phyloP scores from a whole-genome alignment of 2,113 vertebrate species.

The Amblyornis subalaris region DNA sequence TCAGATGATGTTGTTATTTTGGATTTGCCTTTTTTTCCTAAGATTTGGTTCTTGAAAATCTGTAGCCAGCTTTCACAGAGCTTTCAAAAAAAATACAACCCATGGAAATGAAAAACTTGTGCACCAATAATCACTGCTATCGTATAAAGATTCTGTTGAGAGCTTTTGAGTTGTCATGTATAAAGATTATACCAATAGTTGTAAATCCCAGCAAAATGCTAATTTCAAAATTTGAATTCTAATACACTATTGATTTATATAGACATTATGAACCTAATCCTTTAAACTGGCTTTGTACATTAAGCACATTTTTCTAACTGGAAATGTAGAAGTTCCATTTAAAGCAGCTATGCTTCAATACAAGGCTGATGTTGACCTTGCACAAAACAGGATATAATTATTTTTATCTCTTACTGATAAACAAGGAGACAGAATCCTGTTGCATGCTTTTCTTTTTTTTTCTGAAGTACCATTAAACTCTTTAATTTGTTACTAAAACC shows the following conservation, averaged over 20 bases:
- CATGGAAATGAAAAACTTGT: conserved; percentile 10
- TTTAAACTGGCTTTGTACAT: conserved; percentile 41
- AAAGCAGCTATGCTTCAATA: conserved; percentile 4
- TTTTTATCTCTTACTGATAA: background rate
- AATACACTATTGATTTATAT: conserved; percentile 28
- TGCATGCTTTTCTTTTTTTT: background rate
- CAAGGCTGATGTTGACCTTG: conserved; percentile 24
- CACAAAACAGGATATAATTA: background rate
- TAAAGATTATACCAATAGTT: conserved; percentile 11
- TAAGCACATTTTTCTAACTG: conserved; percentile 31
- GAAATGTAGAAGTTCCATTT: background rate
- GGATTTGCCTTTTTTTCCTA: conserved; percentile 33
- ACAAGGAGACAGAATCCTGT: background rate
- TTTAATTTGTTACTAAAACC: conserved; percentile 21
- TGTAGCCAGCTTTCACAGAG: conserved; percentile 24
- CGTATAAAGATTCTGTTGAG: background rate
- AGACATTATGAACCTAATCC: conserved; percentile 35
- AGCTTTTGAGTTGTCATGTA: conserved; percentile 14
- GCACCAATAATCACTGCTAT: conserved; percentile 19
- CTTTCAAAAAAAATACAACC: background rate
- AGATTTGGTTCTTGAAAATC: conserved; percentile 49
- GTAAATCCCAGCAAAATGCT: conserved; percentile 38
- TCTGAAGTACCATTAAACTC: background rate
- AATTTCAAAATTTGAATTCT: conserved; percentile 30
- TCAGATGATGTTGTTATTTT: conserved; percentile 16